phyloP scores from a whole-genome alignment of 2,888 invertebrate species.

The Tetanocera ferruginea region DNA sequence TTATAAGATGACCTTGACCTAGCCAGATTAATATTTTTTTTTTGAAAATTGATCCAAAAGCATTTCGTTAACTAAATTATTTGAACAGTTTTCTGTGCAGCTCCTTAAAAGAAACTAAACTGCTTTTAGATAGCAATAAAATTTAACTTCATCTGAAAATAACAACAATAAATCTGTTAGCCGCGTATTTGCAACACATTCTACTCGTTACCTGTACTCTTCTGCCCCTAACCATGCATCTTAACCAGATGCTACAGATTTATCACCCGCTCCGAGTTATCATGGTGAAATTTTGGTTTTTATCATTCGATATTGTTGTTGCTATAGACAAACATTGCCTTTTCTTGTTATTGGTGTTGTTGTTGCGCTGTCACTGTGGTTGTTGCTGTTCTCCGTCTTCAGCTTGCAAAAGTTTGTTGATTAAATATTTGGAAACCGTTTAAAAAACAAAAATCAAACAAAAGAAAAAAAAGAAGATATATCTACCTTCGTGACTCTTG shows the following conservation, averaged over 20 bases:
- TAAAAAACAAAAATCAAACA: background rate
- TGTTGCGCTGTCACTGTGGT: background rate
- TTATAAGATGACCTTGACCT: no score
- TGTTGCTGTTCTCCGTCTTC: background rate
- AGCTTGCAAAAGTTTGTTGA: conserved; percentile 23
- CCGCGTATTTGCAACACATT: background rate
- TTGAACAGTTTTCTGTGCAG: no score
- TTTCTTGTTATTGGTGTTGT: conserved; percentile 17
- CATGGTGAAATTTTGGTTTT: background rate
- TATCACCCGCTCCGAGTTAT: background rate
- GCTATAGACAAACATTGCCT: background rate
- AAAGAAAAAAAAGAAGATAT: background rate
- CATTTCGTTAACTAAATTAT: no score
- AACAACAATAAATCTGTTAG: background rate
- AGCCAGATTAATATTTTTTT: no score
- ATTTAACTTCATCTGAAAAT: background rate
- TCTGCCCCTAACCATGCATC: background rate
- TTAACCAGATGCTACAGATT: background rate
- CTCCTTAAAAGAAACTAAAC: no score
- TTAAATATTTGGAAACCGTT: conserved; percentile 20
- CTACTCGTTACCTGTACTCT: background rate
- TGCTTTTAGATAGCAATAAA: no score
- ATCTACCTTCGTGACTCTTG: background rate
- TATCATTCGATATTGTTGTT: background rate
- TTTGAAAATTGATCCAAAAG: no score